Evolutionary conservation across 2,888 invertebrate species (phyloP).

Genomic region (Platycheirus rosarum): DNA sequence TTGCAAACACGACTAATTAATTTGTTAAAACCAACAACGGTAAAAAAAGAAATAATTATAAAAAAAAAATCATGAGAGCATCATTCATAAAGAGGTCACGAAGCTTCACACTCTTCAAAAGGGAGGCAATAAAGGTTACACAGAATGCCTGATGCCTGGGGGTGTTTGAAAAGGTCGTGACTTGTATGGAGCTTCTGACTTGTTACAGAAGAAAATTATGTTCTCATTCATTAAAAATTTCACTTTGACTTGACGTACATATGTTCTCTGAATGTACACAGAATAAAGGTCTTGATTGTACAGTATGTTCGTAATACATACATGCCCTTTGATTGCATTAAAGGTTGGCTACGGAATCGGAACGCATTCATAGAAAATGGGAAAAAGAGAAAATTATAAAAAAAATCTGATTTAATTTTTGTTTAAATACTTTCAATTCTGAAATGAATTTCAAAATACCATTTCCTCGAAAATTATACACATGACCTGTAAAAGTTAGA

Average conservation of each 20-base stretch:
- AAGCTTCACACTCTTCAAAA: constrained; percentile 28
- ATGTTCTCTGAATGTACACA: background rate
- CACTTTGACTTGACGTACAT: background rate
- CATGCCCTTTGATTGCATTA: background rate
- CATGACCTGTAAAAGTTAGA: no score
- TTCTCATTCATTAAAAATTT: background rate
- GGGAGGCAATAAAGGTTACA: constrained; percentile 20
- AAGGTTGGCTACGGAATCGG: background rate
- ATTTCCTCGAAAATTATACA: no score
- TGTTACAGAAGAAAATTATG: background rate
- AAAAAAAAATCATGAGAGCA: constrained; percentile 12
- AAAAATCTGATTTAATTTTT: no score
- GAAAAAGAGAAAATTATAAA: no score
- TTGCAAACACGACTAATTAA: constrained; percentile 44
- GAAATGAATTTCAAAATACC: no score
- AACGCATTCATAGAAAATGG: no score
- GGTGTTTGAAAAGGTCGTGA: constrained; percentile 32
- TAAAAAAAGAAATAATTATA: constrained; percentile 22
- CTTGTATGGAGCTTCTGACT: background rate
- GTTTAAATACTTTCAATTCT: no score
- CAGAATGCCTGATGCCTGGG: background rate
- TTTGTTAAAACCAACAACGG: constrained; percentile 20
- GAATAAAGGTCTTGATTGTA: background rate
- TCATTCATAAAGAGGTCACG: constrained; percentile 42
- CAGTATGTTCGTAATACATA: background rate